Evolutionary conservation across 2,888 invertebrate species (phyloP), one percentile per base, ranked within the genome.

Genomic region (Folsomia manolachei): DNA sequence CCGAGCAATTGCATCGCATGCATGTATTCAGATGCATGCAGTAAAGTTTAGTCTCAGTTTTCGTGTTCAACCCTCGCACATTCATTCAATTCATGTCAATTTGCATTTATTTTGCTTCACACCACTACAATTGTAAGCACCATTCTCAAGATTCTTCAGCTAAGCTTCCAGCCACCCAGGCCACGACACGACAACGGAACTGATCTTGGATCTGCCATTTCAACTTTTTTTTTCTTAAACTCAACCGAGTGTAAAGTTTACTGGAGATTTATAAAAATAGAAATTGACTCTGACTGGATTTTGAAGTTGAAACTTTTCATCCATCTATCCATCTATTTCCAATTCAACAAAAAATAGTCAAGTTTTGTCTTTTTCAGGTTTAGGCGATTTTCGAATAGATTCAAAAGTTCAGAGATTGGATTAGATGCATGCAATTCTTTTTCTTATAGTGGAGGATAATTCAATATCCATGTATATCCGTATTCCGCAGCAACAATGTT

Each of bases 391-490:
- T 39, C 4, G 7, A 39, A 39, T 39, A 14, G 39, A 39, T 39
- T 39, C 39, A 39, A n/a, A n/a, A 39, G 39, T 39, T 39, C 39
- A 39, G 39, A 39, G 39, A 39, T 39, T 39, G 39, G 39, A 39
- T 39, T 39, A 39, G 14, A 14, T 39, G 14, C 14, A 14, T 9
- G 39, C 7, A 39, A 39, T 14, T 14, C 14, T 39, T 7, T 7
- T 19, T 18, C 11, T n/a, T n/a, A n/a, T 56, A 19, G 18, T 56
- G 18, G 4, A 56, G 19, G 18, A 14, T 9, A 7, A 14, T 56
- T 4, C 4, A 7, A 56, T 74, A 69, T 71, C 69, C 74, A 74
- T 74, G 64, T 69, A 71, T 71, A 74, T 74, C 64, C 69, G 68
- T 69, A 69, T 71, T 68, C 67, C 21, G 56, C n/a, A n/a, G n/a